Base-by-base conservation (phyloP, 2,113 vertebrate species). In the Lota lota region DNA sequence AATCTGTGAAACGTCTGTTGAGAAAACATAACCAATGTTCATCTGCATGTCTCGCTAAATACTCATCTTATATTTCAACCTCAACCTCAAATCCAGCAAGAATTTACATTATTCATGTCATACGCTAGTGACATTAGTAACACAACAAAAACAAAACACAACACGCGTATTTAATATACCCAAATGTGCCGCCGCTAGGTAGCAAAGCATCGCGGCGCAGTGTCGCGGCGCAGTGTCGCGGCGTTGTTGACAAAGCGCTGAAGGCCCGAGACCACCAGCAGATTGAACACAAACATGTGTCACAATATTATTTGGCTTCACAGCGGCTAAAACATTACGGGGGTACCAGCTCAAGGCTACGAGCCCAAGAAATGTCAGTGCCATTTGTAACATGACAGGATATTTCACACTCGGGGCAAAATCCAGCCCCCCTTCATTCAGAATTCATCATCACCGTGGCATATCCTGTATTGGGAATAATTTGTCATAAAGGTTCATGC, bases 291-390 rank as follows among this genome's bases (percentile, higher is more conserved):
- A 56, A 36, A 47, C 61, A 33, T 33, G 28, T 33, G 28, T 24
- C 4, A 14, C n/a, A 11, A 53, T 17, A 57, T 60, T 24, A 20
- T 68, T 33, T 33, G 28, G n/a, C 59, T 22, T 53, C 51, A 15
- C 51, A 53, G 14, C 61, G 63, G 71, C 68, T 76, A 36, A 76
- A 79, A 74, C 68, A 72, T 71, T 69, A 74, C 63, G 61, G 61
- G 11, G 17, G 19, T 63, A 61, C 58, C 40, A 63, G 70, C 76
- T 67, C 63, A 56, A 14, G 69, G 77, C 69, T 73, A 62, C 56
- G n/a, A 51, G 69, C 66, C 64, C 65, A 11, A 68, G 66, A 65
- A 64, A 67, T 61, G 59, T 77, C 80, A 70, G 40, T 62, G 21
- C n/a, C 64, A 70, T 70, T 78, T 72, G 74, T 68, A 73, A 74